Percentiles rank a stretch among this genome's conserved stretches.
phyloP scores from a whole-genome alignment of 2,113 vertebrate species.

The cattle (Bos taurus) region ARS-UCD2.0 NC_037338.1:11208501-11209000 shows the following conservation, averaged over 20 bases:
- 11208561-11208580: neutral
- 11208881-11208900: slow-evolving; percentile 98
- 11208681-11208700: neutral
- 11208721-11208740: neutral
- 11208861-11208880: slow-evolving; percentile 93
- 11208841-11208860: slow-evolving; percentile 79
- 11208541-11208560: neutral
- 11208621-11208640: neutral
- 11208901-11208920: slow-evolving; percentile 97
- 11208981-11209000: slow-evolving; percentile 97
- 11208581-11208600: neutral
- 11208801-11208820: neutral
- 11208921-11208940: slow-evolving; percentile 96
- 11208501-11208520: neutral
- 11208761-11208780: neutral
- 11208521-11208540: neutral
- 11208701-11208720: neutral
- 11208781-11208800: neutral
- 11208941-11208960: slow-evolving; percentile 98
- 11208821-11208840: neutral
- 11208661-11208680: neutral
- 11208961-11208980: slow-evolving; percentile 96
- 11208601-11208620: neutral
- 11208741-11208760: neutral
- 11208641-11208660: neutral